Percentiles rank a stretch among this genome's conserved stretches.
phyloP scores from a whole-genome alignment of 2,888 invertebrate species.

The Leptinotarsa juncta region DNA sequence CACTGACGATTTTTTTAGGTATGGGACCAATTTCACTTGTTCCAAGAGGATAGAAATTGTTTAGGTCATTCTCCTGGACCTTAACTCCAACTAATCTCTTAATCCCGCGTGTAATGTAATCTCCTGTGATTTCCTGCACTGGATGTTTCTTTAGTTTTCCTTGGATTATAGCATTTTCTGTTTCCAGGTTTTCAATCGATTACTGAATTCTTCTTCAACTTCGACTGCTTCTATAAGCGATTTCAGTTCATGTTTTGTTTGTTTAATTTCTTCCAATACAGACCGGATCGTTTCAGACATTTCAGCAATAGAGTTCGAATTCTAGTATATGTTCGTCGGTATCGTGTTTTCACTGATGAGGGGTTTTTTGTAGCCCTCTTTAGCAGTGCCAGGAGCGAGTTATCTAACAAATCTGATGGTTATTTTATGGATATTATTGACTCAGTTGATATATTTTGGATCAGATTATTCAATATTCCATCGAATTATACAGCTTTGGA shows the following conservation, averaged over 20 bases:
- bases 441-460: not conserved
- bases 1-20: not conserved
- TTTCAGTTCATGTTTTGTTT: conserved; percentile 7
- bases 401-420: not conserved
- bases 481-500: not conserved
- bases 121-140: conserved; percentile 1
- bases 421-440: not conserved
- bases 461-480: not conserved
- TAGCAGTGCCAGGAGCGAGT: not conserved
- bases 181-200: not conserved
- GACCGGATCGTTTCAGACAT: too few species aligned
- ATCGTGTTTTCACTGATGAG: not conserved
- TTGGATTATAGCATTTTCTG: too few species aligned
- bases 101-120: not conserved
- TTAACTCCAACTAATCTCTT: not conserved
- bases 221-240: conserved; percentile 13
- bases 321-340: not conserved
- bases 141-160: not conserved
- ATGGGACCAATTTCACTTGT: not conserved
- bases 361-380: not conserved
- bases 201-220: conserved; percentile 1
- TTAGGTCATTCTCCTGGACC: not conserved
- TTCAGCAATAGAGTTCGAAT: too few species aligned
- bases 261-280: not conserved
- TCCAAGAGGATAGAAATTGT: too few species aligned